Evolutionary conservation across 2,113 vertebrate species (phyloP).

Genomic region (Capreolus pygargus): DNA sequence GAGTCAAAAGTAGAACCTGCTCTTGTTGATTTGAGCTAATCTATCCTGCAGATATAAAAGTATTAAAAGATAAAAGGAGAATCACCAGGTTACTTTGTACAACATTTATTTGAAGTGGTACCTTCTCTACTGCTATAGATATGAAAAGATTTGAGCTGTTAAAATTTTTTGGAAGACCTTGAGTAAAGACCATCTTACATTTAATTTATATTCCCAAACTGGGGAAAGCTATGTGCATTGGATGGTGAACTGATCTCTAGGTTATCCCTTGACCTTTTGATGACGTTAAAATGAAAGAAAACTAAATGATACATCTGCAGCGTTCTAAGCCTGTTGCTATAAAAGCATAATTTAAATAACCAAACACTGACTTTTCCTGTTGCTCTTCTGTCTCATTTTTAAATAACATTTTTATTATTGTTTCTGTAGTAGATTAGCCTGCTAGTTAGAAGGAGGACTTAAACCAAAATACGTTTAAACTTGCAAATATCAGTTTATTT

Average conservation of each 20-base stretch:
- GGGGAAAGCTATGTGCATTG: neutral
- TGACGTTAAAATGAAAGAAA: slow-evolving; percentile 53
- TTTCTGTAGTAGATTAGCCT: slow-evolving; percentile 35
- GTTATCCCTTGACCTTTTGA: slow-evolving; percentile 52
- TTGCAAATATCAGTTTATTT: slow-evolving; percentile 20
- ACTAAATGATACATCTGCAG: neutral
- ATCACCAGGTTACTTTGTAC: neutral
- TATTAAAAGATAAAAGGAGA: neutral
- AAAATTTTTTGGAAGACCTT: neutral
- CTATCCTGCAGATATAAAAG: neutral
- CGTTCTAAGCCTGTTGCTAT: neutral
- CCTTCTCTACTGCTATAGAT: neutral
- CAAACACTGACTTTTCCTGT: neutral
- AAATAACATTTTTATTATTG: slow-evolving; percentile 67
- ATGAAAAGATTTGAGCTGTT: neutral
- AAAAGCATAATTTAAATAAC: slow-evolving; percentile 53
- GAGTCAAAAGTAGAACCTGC: neutral
- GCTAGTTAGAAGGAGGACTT: slow-evolving; percentile 38
- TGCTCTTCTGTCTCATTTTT: slow-evolving; percentile 52
- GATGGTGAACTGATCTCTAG: neutral
- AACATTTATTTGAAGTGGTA: neutral
- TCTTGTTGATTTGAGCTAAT: neutral
- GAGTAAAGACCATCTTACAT: neutral
- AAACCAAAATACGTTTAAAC: slow-evolving; percentile 43
- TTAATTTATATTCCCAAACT: slow-evolving; percentile 20